Percentiles rank a stretch among this genome's conserved stretches.
Conservation (phyloP, 2,113 vertebrate genomes). For the Thamnaconus septentrionalis region DNA sequence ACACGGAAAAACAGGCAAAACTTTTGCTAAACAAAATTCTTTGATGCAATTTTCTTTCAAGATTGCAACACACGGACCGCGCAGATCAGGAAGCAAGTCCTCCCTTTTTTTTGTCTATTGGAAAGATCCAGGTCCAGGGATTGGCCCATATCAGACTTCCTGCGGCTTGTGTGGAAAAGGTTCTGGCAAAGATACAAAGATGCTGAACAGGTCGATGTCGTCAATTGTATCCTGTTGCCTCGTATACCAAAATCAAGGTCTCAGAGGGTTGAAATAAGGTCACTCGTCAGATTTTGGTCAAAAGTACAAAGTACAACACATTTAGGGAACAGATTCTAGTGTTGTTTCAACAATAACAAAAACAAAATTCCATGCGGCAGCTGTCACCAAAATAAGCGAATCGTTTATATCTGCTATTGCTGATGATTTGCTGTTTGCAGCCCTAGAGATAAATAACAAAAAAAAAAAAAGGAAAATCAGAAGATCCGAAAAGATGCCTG, state of each 20-base stretch:
- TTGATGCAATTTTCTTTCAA: slow-evolving; percentile 64
- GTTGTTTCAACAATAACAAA: too few species aligned
- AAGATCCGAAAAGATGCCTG: too few species aligned
- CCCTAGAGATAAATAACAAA: too few species aligned
- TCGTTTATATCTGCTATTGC: too few species aligned
- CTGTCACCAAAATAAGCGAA: too few species aligned
- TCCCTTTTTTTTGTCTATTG: slow-evolving; percentile 21
- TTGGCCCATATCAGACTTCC: slow-evolving; percentile 25
- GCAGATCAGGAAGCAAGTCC: slow-evolving; percentile 49
- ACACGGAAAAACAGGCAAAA: slow-evolving; percentile 13
- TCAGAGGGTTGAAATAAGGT: too few species aligned
- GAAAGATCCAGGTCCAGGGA: slow-evolving; percentile 34
- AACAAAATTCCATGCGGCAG: too few species aligned
- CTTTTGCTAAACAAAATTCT: slow-evolving; percentile 48
- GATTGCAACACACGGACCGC: slow-evolving; percentile 39
- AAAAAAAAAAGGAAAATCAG: too few species aligned
- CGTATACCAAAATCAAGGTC: not conserved
- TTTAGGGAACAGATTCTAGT: too few species aligned
- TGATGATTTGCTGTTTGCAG: too few species aligned
- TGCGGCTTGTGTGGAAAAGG: slow-evolving; percentile 47
- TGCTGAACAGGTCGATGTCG: slow-evolving; percentile 30
- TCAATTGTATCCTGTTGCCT: slow-evolving; percentile 46
- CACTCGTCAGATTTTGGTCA: too few species aligned
- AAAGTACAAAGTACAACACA: too few species aligned
- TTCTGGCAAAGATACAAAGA: slow-evolving; percentile 30